These are phyloP conservation scores for Trichoplax adhaerens DNA, from an alignment of 37 sponge, comb jelly and placozoan genomes.

Conservation along the genomic window DNA sequence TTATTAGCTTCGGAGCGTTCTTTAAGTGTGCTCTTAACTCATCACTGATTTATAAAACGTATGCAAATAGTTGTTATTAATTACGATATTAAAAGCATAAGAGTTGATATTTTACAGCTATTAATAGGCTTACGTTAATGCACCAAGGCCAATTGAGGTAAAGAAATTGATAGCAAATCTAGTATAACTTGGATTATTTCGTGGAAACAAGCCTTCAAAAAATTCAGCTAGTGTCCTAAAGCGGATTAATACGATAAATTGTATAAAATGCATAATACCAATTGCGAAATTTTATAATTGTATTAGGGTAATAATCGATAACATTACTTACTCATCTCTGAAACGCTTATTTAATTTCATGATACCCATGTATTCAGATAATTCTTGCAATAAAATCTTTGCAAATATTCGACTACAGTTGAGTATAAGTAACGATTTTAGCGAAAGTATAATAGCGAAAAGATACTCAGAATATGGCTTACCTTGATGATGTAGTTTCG, in stretches of 20 bases:
- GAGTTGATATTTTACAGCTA: no score
- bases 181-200: slow-evolving; percentile 82
- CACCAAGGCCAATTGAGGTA: slow-evolving; percentile 93
- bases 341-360: slow-evolving; percentile 67
- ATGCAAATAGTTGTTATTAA: no score
- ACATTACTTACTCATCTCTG: slow-evolving; percentile 52
- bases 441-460: no score
- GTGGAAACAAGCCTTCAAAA: slow-evolving; percentile 86
- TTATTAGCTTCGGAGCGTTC: slow-evolving; percentile 68
- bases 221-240: slow-evolving; percentile 36
- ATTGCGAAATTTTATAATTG: no score
- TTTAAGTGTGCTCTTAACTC: slow-evolving; percentile 83
- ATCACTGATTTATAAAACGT: slow-evolving; percentile 24
- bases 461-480: no score
- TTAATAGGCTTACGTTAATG: slow-evolving; percentile 41
- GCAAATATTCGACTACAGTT: slow-evolving; percentile 77
- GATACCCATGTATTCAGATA: slow-evolving; percentile 87
- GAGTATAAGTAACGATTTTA: background rate
- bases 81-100: no score
- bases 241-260: background rate
- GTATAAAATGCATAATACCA: no score
- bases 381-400: slow-evolving; percentile 96
- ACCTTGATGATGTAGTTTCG: slow-evolving; percentile 95
- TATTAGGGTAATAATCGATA: no score
- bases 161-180: slow-evolving; percentile 96